Conservation (phyloP, 1,140 invertebrate species). For the Drosophila fuyamai region DNA sequence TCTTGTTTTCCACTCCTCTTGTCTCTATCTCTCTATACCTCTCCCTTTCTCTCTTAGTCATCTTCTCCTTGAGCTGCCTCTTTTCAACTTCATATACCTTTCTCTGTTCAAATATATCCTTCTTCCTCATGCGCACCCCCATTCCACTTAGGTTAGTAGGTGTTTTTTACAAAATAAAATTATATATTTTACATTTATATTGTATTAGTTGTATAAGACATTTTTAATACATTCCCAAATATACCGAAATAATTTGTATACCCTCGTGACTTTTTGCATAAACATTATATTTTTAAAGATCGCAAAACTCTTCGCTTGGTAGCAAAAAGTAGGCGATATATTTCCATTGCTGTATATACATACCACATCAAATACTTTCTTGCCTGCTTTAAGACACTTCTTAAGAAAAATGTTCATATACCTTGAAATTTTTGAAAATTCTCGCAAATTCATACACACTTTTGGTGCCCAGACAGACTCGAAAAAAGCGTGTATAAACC, state of each 20-base stretch:
- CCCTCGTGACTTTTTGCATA: slow-evolving; percentile 15
- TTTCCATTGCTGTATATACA: slow-evolving; percentile 17
- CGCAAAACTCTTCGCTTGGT: neutral
- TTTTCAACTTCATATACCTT: neutral
- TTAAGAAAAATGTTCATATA: neutral
- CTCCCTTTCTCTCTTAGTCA: neutral
- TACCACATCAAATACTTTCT: slow-evolving; percentile 11
- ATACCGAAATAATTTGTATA: slow-evolving; percentile 44
- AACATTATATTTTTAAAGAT: neutral
- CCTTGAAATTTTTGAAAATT: neutral
- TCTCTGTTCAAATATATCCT: slow-evolving; percentile 7
- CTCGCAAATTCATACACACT: slow-evolving; percentile 12
- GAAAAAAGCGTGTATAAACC: slow-evolving; percentile 8
- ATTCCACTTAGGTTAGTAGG: slow-evolving; percentile 58
- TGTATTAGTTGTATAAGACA: slow-evolving; percentile 67
- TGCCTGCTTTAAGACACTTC: neutral
- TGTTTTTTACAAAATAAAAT: slow-evolving; percentile 55
- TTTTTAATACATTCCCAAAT: slow-evolving; percentile 55
- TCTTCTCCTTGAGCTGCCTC: neutral
- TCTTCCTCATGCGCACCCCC: slow-evolving; percentile 33
- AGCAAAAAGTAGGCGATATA: neutral
- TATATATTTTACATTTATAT: slow-evolving; percentile 50
- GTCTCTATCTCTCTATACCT: slow-evolving; percentile 1
- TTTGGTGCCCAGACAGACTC: slow-evolving; percentile 31
- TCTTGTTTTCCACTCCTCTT: slow-evolving; percentile 11